These are phyloP conservation scores for Chrysolina haemoptera DNA, from an alignment of 2,888 invertebrate genomes.

Conservation along the genomic window DNA sequence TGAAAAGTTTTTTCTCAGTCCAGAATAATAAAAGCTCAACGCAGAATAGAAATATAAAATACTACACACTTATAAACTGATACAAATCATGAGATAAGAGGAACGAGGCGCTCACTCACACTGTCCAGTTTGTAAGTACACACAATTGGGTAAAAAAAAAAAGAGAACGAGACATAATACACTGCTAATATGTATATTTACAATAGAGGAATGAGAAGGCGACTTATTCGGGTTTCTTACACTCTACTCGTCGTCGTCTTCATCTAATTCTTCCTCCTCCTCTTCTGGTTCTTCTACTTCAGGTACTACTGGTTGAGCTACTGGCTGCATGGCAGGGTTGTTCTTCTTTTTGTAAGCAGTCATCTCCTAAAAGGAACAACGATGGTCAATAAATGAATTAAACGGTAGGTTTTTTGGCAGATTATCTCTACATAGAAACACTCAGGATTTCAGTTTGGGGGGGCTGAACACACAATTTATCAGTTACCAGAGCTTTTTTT, in stretches of 20 bases:
- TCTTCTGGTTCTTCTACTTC: constrained; percentile 79
- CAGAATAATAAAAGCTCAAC: constrained; percentile 1
- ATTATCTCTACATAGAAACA: too few relatives aligned
- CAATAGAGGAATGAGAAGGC: constrained; percentile 69
- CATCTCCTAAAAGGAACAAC: constrained; percentile 78
- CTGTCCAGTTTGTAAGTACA: constrained; percentile 66
- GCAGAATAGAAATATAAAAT: constrained; percentile 14
- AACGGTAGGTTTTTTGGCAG: too few relatives aligned
- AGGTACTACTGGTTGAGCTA: constrained; percentile 73
- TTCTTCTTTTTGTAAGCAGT: constrained; percentile 87
- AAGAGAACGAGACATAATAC: constrained; percentile 58
- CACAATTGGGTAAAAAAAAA: constrained; percentile 58
- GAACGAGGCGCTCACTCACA: constrained; percentile 53
- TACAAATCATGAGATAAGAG: constrained; percentile 35
- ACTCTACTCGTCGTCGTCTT: constrained; percentile 69
- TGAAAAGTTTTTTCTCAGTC: not conserved
- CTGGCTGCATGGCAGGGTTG: constrained; percentile 68
- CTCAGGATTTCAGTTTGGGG: too few relatives aligned
- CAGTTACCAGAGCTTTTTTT: too few relatives aligned
- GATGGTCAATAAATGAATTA: not conserved
- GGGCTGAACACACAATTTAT: too few relatives aligned
- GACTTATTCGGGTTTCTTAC: constrained; percentile 47
- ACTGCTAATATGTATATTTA: constrained; percentile 65
- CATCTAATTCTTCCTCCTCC: constrained; percentile 70
- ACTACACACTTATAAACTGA: constrained; percentile 29